Base-by-base conservation (phyloP, 2,113 vertebrate genomes). In the Picathartes gymnocephalus region DNA sequence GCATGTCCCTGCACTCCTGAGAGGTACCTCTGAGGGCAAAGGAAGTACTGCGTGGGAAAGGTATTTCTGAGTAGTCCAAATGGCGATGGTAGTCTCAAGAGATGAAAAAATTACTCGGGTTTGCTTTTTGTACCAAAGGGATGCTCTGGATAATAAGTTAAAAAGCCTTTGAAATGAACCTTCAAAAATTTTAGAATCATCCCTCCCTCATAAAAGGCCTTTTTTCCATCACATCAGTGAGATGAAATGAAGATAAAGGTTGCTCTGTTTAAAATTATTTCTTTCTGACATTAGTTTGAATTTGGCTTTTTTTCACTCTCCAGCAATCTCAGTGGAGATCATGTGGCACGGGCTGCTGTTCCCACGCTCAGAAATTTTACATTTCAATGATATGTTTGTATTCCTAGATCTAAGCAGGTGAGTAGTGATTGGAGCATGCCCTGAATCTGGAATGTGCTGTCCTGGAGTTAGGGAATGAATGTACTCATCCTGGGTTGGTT, bases 271-370 rank as follows among this genome's bases (percentile, higher is more conserved):
- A 94, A 93, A 96, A 94, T 78, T 71, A 79, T 90, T 95, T 96
- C 68, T 81, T 88, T 83, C 69, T 94, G 53, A 84, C 72, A 33
- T 90, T 83, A 78, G 79, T 86, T 90, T 84, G 82, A 90, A 76
- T 96, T 88, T 86, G 72, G 31, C 69, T 96, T 96, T 91, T 93
- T 80, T 87, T 90, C 79, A 35, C 82, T 88, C 44, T 53, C 27
- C 73, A 93, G 94, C 85, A 92, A 86, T 94, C 94, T 96, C 94
- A 81, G 56, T 35, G 90, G 94, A 93, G 79, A 81, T 83, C 79
- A 23, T 42, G 82, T 71, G 82, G 88, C 88, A 88, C 0, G 0
- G 64, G 82, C 88, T 93, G 68, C 71, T 66, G 31, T 64, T 94
- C 88, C 68, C 10, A 0, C 51, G 76, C 85, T 95, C 51, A 47